Base-by-base conservation (phyloP, 1,140 invertebrate species). In the Tenebrio molitor region DNA sequence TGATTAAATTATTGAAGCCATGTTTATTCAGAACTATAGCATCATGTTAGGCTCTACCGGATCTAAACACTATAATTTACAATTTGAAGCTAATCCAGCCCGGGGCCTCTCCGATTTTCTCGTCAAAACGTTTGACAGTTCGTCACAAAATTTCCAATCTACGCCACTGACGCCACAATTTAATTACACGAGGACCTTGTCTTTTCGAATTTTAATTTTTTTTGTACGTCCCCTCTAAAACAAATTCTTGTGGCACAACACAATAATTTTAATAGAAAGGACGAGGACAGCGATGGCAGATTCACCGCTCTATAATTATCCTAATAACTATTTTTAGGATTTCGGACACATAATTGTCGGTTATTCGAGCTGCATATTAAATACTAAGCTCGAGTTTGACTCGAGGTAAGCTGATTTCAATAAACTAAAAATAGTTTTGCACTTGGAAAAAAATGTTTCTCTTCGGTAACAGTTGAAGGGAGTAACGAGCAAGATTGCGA, bases 281-380 rank as follows among this genome's bases (percentile, higher is more conserved):
- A 41, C 34, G 33, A 39, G 8, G 34, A 64, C 21, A 64, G 58
- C 15, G 8, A 66, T 44, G 64, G 36, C 64, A 44, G 42, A 44
- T 66, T 29, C 39, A 44, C 64, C 64, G 64, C 64, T 66, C 64
- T 66, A 12, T 66, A 66, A 66, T 66, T 66, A 66, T 66, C 64
- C 64, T 66, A 66, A 66, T 66, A 66, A 66, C 64, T 66, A 66
- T 66, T 66, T 66, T 66, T 23, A 66, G 42, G 23, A 66, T 66
- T 66, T 66, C 17, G 64, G 36, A 44, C 64, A 42, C 63, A 58
- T 58, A 58, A 58, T 58, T 58, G 50, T 58, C 7, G 50, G 50
- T 58, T 58, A 58, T 58, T 29, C 23, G 23, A 33, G 23, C 21
- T 33, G 50, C 50, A 58, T 58, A 58, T 58, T 53, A 53, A 53